Evolutionary conservation across 2,888 invertebrate species (phyloP).

Genomic region (Agrochola circellaris): DNA sequence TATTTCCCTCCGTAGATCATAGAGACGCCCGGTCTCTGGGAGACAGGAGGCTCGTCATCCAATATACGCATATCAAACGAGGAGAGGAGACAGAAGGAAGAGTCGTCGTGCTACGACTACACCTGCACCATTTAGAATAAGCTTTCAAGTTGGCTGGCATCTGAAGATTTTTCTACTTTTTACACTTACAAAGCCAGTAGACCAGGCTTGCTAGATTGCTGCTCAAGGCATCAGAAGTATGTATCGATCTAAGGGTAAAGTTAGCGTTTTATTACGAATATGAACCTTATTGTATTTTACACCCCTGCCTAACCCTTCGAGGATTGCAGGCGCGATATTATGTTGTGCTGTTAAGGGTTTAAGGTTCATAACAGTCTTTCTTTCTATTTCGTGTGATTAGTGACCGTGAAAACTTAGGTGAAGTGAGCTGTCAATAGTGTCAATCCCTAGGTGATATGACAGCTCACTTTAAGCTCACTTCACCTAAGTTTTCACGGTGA

Average conservation of each 20-base stretch:
- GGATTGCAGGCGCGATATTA: background rate
- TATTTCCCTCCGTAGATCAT: constrained; percentile 92
- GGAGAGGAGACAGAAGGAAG: constrained; percentile 72
- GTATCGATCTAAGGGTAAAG: background rate
- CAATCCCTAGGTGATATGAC: too few relatives aligned
- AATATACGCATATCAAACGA: constrained; percentile 85
- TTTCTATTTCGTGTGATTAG: too few relatives aligned
- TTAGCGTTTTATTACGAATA: background rate
- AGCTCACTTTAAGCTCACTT: too few relatives aligned
- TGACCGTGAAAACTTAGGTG: too few relatives aligned
- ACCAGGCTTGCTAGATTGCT: background rate
- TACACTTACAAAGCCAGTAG: background rate
- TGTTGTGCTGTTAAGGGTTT: background rate
- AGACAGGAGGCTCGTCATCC: constrained; percentile 85
- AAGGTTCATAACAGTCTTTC: background rate
- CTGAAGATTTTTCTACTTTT: constrained; percentile 49
- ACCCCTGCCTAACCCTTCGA: background rate
- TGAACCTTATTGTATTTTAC: background rate
- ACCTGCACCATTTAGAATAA: constrained; percentile 82
- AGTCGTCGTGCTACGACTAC: constrained; percentile 83
- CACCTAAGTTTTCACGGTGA: too few relatives aligned
- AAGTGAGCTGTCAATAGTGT: too few relatives aligned
- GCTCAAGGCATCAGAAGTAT: background rate
- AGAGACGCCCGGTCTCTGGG: constrained; percentile 97
- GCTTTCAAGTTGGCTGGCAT: constrained; percentile 60